Conservation (phyloP, 92 coral and sea anemone genomes). For the Parazoanthus darwini region DNA sequence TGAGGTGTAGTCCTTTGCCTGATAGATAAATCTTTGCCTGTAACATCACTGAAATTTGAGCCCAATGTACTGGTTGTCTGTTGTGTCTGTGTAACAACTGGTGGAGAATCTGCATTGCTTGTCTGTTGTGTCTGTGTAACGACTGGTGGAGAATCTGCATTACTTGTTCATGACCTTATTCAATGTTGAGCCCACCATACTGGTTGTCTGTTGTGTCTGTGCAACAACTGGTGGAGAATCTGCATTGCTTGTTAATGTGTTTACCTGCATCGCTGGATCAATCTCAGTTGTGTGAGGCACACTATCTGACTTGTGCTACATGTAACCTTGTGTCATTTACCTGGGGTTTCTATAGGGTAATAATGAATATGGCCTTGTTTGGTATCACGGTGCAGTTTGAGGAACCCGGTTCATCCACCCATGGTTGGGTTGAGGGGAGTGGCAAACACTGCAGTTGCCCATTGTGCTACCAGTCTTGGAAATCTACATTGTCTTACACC, state of each 20-base stretch:
- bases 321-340: too few species aligned
- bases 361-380: too few species aligned
- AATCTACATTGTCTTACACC: too few species aligned
- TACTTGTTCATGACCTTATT: too few species aligned
- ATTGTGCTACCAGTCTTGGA: too few species aligned
- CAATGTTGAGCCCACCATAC: neutral
- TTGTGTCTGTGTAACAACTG: conserved; percentile 6
- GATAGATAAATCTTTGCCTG: neutral
- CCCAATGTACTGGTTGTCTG: neutral
- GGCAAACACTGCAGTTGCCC: neutral
- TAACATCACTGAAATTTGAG: conserved; percentile 1
- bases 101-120: neutral
- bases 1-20: conserved; percentile 19
- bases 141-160: too few species aligned
- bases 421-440: too few species aligned
- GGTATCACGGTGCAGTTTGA: too few species aligned
- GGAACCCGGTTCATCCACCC: too few species aligned
- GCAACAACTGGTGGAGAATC: neutral
- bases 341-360: too few species aligned
- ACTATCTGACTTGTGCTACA: neutral
- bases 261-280: neutral
- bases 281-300: conserved; percentile 10
- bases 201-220: neutral
- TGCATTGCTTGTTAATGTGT: neutral
- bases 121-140: too few species aligned